Base-by-base conservation (phyloP, 2,113 vertebrate genomes). In the Hoplias malabaricus region DNA sequence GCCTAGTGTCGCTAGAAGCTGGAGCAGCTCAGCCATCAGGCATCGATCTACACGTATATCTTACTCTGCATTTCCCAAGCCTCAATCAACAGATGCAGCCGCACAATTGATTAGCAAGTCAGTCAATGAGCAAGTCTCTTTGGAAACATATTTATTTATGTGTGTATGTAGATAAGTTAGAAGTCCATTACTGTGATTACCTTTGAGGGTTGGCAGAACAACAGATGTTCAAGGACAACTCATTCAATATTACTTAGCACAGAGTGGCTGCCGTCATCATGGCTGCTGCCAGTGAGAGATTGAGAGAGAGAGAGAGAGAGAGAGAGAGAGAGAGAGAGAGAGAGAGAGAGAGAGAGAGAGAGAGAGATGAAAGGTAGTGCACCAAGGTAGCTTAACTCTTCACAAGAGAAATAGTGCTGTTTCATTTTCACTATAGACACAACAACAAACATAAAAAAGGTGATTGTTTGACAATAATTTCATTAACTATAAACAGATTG, bases 161-260 rank as follows among this genome's bases (percentile, higher is more conserved):
- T 89, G 85, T 88, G 87, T 93, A 92, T 91, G 90, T 89, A 89
- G 87, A 91, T 89, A 92, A 88, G 88, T 91, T 93, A 90, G 89
- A 88, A 88, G 90, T 89, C 91, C 91, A 93, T 93, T 93, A 93
- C 90, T 77, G 68, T 87, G 92, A 93, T 93, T 93, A 92, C 91
- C 89, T 91, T 85, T 88, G 91, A 92, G 90, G 88, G 88, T 87
- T 88, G 88, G 90, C 87, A 84, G 83, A 91, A 91, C 87, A 91
- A 90, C 91, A 92, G 91, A 91, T 92, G 92, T 90, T 89, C 88
- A 90, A 89, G 89, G 90, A 92, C 85, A 79, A 87, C 89, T 91
- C 87, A 89, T 91, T 92, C 90, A 91, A 88, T 92, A 89, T 89
- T 82, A 82, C 79, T 81, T 80, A 80, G 78, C 14, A 82, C 86